These are phyloP conservation scores for Sinotaia quadrata DNA, from an alignment of 2,888 invertebrate species.

Conservation along the genomic window DNA sequence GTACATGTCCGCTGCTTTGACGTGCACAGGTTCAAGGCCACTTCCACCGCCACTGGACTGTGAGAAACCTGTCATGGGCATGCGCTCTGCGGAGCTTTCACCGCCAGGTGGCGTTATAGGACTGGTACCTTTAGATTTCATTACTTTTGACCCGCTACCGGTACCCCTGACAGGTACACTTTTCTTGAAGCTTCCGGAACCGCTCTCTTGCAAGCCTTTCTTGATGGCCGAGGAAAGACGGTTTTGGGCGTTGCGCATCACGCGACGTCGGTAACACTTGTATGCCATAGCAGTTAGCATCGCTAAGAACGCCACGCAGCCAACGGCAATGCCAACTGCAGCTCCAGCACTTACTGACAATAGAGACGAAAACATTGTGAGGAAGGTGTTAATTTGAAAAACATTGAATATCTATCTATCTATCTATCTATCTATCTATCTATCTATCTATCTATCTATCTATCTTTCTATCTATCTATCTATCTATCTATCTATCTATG, in stretches of 20 bases:
- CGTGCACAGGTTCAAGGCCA: slow-evolving; percentile 44
- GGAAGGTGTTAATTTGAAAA: no score
- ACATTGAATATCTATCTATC: no score
- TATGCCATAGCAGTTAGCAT: slow-evolving; percentile 78
- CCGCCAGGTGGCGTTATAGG: slow-evolving; percentile 58
- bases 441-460: no score
- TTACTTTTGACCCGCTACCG: slow-evolving; percentile 40
- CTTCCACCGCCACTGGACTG: slow-evolving; percentile 35
- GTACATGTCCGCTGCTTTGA: slow-evolving; percentile 61
- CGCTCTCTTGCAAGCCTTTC: slow-evolving; percentile 67
- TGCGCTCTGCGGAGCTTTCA: slow-evolving; percentile 56
- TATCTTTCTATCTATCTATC: no score
- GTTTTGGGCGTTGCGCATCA: slow-evolving; percentile 70
- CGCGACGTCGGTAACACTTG: slow-evolving; percentile 79
- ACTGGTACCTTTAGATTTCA: slow-evolving; percentile 70
- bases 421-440: no score
- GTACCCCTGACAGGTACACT: slow-evolving; percentile 83
- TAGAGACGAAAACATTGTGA: no score
- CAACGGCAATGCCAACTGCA: slow-evolving; percentile 79
- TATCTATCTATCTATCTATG: no score
- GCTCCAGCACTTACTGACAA: slow-evolving; percentile 71
- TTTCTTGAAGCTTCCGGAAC: slow-evolving; percentile 78
- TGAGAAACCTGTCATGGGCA: slow-evolving; percentile 74
- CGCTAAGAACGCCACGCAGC: slow-evolving; percentile 77
- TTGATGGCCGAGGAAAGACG: slow-evolving; percentile 69